Conservation (phyloP, 2,113 vertebrate genomes). For the Phrynocephalus versicolor region DNA sequence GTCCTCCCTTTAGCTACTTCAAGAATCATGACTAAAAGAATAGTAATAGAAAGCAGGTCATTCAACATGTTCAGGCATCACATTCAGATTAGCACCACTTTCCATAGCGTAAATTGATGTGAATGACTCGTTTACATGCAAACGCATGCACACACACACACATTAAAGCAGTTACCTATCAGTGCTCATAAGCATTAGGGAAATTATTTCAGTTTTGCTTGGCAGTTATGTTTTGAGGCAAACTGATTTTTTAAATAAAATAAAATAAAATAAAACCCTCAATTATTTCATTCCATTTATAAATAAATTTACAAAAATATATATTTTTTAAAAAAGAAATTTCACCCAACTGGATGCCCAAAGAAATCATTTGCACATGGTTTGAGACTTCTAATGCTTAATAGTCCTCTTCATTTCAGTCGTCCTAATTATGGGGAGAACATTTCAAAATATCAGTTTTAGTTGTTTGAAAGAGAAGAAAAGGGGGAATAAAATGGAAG, state of each 20-base stretch:
- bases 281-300: not conserved
- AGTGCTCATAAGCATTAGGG: conserved; percentile 30
- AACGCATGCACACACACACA: conserved; percentile 20
- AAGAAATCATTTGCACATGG: conserved; percentile 30
- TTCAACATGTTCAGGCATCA: conserved; percentile 69
- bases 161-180: conserved; percentile 36
- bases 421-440: not conserved
- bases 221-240: not conserved
- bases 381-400: not conserved
- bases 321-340: not conserved
- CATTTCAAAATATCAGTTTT: not conserved
- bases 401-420: not conserved
- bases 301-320: not conserved
- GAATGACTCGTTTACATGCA: conserved; percentile 22
- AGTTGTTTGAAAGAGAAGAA: not conserved
- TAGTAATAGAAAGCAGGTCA: conserved; percentile 55
- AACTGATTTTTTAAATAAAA: not conserved
- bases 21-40: conserved; percentile 68
- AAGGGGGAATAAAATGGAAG: no score
- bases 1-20: conserved; percentile 69
- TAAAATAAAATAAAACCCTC: not conserved
- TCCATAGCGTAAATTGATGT: conserved; percentile 40
- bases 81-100: conserved; percentile 46
- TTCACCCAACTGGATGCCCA: no score
- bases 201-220: conserved; percentile 40